These are phyloP conservation scores for Ennomos erosarius DNA, from an alignment of 2,888 invertebrate genomes.

Conservation along the genomic window DNA sequence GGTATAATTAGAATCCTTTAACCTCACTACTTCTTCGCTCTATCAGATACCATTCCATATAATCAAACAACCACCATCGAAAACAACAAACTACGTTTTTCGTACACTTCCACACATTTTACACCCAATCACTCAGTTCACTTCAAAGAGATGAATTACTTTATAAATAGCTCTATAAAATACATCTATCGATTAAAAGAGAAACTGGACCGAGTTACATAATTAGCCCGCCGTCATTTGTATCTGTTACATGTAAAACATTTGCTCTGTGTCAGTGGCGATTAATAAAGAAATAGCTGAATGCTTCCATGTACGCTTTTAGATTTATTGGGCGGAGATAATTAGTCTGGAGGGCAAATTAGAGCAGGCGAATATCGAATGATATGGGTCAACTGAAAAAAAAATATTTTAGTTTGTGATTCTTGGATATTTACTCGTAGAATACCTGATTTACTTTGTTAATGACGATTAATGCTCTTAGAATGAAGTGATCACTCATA, in stretches of 20 bases:
- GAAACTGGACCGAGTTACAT: constrained; percentile 58
- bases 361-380: not conserved
- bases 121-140: constrained; percentile 31
- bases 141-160: constrained; percentile 33
- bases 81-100: constrained; percentile 26
- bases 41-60: not conserved
- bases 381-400: no score
- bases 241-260: constrained; percentile 61
- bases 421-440: no score
- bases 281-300: constrained; percentile 62
- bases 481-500: no score
- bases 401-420: no score
- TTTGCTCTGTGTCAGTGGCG: constrained; percentile 60
- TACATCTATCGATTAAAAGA: constrained; percentile 53
- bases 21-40: no score
- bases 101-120: constrained; percentile 25
- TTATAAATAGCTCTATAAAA: constrained; percentile 42
- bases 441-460: no score
- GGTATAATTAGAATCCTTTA: no score
- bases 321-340: constrained; percentile 42
- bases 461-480: no score
- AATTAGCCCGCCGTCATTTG: constrained; percentile 61
- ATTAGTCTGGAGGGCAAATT: constrained; percentile 35
- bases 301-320: constrained; percentile 44
- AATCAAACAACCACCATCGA: constrained; percentile 16